A percentile compares a stretch with the other conserved stretches of the same genome.
Conservation (phyloP, 2,113 vertebrate species). For the Prolemur simus region DNA sequence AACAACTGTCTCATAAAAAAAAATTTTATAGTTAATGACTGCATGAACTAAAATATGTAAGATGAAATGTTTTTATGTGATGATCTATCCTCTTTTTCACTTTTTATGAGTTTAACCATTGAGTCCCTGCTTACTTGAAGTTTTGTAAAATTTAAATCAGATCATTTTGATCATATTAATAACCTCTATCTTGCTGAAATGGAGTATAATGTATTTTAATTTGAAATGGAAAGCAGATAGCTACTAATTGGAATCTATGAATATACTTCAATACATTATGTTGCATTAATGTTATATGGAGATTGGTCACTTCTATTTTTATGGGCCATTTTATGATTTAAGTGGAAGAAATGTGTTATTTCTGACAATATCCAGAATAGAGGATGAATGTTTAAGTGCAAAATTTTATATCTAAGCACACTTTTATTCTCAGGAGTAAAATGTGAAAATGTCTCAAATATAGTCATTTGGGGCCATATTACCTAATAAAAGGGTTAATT, state of each 20-base stretch:
- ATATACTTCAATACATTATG: background rate
- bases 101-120: conserved; percentile 35
- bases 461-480: background rate
- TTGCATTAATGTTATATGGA: background rate
- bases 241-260: background rate
- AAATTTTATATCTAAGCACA: background rate
- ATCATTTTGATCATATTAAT: conserved; percentile 16
- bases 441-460: background rate
- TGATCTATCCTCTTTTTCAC: background rate
- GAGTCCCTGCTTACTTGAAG: conserved; percentile 19
- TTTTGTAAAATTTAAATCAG: conserved; percentile 47
- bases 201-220: conserved; percentile 2
- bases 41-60: conserved; percentile 32
- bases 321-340: background rate
- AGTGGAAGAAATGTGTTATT: background rate
- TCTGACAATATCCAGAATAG: background rate
- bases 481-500: background rate
- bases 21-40: background rate
- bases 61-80: background rate
- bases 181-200: background rate
- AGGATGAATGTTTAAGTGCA: background rate
- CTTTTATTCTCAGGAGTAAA: background rate
- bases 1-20: conserved; percentile 45
- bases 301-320: background rate
- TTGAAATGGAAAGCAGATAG: background rate